Percentiles rank a stretch among this genome's conserved stretches.
Evolutionary conservation across 1,140 invertebrate genomes (phyloP).

Genomic region (Pomacea maculata): DNA sequence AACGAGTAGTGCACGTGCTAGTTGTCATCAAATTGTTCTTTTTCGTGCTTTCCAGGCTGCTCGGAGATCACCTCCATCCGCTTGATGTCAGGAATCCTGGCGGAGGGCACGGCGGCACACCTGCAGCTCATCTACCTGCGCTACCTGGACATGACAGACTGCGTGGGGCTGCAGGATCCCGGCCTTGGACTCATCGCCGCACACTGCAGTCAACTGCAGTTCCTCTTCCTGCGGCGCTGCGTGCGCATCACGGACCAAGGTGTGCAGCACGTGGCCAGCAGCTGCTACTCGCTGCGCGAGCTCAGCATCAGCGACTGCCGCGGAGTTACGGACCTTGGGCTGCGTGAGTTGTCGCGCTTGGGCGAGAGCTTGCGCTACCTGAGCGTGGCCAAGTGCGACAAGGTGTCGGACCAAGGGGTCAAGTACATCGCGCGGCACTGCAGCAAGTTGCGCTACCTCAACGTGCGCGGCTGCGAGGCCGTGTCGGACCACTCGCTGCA

Average conservation of each 20-base stretch:
- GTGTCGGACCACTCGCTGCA: slow-evolving; percentile 89
- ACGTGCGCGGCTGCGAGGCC: slow-evolving; percentile 89
- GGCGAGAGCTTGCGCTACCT: slow-evolving; percentile 84
- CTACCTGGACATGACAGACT: slow-evolving; percentile 79
- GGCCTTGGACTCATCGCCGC: slow-evolving; percentile 83
- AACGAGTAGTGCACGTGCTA: neutral
- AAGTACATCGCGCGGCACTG: slow-evolving; percentile 87
- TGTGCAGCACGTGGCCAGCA: slow-evolving; percentile 78
- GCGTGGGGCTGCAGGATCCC: slow-evolving; percentile 81
- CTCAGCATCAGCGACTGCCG: slow-evolving; percentile 90
- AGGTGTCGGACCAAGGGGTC: slow-evolving; percentile 91
- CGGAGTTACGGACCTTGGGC: slow-evolving; percentile 88
- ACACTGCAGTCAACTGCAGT: slow-evolving; percentile 86
- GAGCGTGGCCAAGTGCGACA: slow-evolving; percentile 89
- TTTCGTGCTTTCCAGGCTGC: slow-evolving; percentile 69
- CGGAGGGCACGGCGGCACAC: slow-evolving; percentile 59
- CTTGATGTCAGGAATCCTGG: slow-evolving; percentile 57
- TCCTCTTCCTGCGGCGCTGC: slow-evolving; percentile 89
- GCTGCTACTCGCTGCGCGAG: slow-evolving; percentile 79
- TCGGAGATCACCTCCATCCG: slow-evolving; percentile 76
- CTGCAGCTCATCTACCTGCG: slow-evolving; percentile 63
- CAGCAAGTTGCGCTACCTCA: slow-evolving; percentile 88
- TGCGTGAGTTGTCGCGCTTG: slow-evolving; percentile 88
- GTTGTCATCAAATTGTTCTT: slow-evolving; percentile 7
- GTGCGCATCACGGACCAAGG: slow-evolving; percentile 65